Evolutionary conservation across 2,888 invertebrate species (phyloP).

Genomic region (Agrochola macilenta): DNA sequence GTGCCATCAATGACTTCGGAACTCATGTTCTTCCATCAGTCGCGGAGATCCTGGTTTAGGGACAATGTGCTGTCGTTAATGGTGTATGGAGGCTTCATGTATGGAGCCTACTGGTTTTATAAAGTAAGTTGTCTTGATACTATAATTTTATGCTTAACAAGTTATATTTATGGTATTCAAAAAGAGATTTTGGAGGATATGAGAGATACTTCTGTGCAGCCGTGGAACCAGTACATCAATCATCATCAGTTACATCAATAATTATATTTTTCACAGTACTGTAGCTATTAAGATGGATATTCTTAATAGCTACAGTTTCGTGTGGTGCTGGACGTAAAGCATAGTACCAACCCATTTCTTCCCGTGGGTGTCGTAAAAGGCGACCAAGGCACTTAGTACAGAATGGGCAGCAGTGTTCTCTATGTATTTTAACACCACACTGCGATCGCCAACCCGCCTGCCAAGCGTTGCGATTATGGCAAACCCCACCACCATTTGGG

Average conservation of each 20-base stretch:
- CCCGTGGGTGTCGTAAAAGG: no score
- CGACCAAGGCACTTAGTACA: no score
- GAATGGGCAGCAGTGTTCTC: no score
- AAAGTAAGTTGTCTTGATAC: conserved; percentile 90
- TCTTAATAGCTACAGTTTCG: no score
- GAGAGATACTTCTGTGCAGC: not conserved
- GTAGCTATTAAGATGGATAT: no score
- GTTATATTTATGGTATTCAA: not conserved
- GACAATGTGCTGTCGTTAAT: conserved; percentile 94
- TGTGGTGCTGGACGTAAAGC: no score
- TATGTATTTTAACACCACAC: no score
- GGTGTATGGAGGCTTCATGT: conserved; percentile 94
- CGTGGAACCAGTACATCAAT: not conserved
- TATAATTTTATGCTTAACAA: not conserved
- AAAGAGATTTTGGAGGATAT: not conserved
- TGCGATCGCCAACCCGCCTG: no score
- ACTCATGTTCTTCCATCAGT: conserved; percentile 83
- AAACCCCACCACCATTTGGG: no score
- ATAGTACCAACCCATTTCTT: no score
- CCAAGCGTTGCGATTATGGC: no score
- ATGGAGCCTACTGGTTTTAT: conserved; percentile 95
- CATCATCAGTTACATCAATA: not conserved
- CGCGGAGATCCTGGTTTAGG: conserved; percentile 88
- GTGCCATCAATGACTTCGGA: conserved; percentile 84
- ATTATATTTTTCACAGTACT: not conserved